A percentile compares a stretch with the other conserved stretches of the same genome.
Conservation (phyloP, 2,113 vertebrate genomes). For the Mobula birostris region DNA sequence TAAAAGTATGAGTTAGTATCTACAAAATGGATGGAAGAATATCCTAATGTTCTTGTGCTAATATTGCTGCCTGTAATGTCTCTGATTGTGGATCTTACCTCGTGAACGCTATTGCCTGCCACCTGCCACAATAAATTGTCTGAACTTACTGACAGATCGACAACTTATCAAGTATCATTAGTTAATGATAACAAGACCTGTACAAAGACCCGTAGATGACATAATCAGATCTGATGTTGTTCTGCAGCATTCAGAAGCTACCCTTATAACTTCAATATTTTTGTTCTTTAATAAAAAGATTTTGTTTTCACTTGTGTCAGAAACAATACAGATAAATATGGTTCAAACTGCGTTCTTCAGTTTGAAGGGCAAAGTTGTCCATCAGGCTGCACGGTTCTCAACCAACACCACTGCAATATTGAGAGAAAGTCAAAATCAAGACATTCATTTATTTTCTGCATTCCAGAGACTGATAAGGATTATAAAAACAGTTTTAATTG, state of each 20-base stretch:
- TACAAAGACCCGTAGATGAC: background rate
- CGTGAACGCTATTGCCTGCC: background rate
- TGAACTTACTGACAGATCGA: background rate
- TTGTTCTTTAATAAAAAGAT: background rate
- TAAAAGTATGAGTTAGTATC: background rate
- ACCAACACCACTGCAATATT: background rate
- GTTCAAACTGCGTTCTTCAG: background rate
- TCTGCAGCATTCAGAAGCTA: background rate
- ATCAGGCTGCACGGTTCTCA: background rate
- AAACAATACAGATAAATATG: constrained; percentile 13
- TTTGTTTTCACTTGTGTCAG: background rate
- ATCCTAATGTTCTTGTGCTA: background rate
- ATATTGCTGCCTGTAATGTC: background rate
- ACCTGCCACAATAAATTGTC: background rate
- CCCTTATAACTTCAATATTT: background rate
- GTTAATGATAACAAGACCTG: background rate
- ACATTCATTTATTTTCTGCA: constrained; percentile 1
- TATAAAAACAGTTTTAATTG: background rate
- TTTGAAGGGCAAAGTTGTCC: background rate
- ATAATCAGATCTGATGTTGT: constrained; percentile 5
- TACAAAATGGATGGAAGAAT: background rate
- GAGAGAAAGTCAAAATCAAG: background rate
- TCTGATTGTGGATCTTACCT: background rate
- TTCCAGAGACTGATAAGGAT: background rate
- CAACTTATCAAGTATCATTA: background rate